Conservation (phyloP, 2,888 invertebrate genomes). For the Philhelius pedissequus region DNA sequence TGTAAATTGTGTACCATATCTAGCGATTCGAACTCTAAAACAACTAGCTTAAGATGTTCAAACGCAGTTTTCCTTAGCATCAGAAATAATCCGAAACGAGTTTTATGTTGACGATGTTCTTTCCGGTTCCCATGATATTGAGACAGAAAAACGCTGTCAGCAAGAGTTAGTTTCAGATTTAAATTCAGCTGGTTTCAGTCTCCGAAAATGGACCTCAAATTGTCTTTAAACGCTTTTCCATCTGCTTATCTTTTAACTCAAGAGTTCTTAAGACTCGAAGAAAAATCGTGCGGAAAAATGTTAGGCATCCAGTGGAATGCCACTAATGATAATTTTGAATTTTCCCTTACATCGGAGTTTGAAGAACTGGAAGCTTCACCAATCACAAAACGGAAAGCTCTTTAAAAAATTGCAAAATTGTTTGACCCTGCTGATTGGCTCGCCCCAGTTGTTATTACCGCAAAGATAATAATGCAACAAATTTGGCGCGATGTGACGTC, state of each 20-base stretch:
- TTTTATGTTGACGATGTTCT: slow-evolving; percentile 56
- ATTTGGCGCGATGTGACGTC: slow-evolving; percentile 41
- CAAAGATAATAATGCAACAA: slow-evolving; percentile 63
- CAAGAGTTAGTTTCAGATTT: neutral
- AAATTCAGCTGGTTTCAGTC: slow-evolving; percentile 17
- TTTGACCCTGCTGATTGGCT: neutral
- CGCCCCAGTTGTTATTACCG: slow-evolving; percentile 39
- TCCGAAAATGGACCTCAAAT: slow-evolving; percentile 1
- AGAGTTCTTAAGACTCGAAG: slow-evolving; percentile 51
- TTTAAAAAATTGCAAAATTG: slow-evolving; percentile 54
- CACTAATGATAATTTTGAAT: no score
- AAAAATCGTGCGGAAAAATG: neutral
- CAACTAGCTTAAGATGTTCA: slow-evolving; percentile 50
- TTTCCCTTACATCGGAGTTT: neutral
- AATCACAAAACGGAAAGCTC: slow-evolving; percentile 46
- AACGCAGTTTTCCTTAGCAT: slow-evolving; percentile 4
- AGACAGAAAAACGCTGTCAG: neutral
- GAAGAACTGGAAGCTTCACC: neutral
- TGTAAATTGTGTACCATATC: neutral
- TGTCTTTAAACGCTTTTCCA: neutral
- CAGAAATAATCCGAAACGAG: slow-evolving; percentile 24
- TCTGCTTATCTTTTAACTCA: neutral
- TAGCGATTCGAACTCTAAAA: slow-evolving; percentile 45
- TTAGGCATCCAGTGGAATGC: no score
- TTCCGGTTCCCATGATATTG: slow-evolving; percentile 15